A percentile compares a stretch with the other conserved stretches of the same genome.
phyloP scores from a whole-genome alignment of 2,888 invertebrate genomes.

The Himalopsyche kuldschensis region DNA sequence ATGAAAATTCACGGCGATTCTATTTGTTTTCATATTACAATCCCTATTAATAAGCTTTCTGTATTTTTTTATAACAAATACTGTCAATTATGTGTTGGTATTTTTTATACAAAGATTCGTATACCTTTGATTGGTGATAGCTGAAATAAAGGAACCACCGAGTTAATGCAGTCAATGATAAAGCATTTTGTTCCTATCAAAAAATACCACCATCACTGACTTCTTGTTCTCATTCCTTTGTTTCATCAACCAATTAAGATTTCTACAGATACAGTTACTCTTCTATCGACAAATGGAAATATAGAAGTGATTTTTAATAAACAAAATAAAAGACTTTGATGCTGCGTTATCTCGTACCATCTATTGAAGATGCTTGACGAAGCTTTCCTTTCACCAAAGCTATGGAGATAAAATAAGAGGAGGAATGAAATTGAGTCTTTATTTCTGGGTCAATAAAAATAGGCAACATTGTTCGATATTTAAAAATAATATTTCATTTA shows the following conservation, averaged over 20 bases:
- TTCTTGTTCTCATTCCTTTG: background rate
- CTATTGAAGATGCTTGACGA: background rate
- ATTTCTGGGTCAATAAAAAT: no score
- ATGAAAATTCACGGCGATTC: no score
- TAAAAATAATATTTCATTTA: no score
- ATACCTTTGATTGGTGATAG: background rate
- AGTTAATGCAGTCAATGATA: background rate
- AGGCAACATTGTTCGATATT: no score
- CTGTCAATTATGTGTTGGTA: no score
- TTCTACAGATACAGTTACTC: background rate
- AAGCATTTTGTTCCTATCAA: background rate
- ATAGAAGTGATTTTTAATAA: background rate
- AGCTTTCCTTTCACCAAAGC: background rate
- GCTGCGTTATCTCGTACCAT: background rate
- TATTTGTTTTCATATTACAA: no score
- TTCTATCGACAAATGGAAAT: background rate
- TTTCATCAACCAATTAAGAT: constrained; percentile 5
- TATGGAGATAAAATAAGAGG: no score
- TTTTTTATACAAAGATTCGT: no score
- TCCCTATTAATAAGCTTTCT: no score
- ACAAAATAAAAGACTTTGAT: background rate
- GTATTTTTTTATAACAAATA: no score
- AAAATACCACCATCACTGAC: background rate
- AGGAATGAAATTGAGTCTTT: no score
- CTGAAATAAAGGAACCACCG: background rate